A percentile compares a stretch with the other conserved stretches of the same genome.
phyloP scores from a whole-genome alignment of 1,140 invertebrate genomes.

The Colletes gigas region DNA sequence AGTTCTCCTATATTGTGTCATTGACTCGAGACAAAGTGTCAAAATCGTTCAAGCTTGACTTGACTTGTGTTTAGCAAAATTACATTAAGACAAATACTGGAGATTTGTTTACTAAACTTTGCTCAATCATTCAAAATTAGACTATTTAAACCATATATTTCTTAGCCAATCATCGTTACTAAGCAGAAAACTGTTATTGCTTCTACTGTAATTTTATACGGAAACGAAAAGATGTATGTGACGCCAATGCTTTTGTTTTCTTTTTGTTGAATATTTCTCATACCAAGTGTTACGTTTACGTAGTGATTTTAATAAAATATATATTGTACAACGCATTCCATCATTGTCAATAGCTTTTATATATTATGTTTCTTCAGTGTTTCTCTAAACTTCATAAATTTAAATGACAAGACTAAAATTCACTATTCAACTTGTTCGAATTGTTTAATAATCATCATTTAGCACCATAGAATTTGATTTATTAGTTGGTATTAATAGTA shows the following conservation, averaged over 20 bases:
- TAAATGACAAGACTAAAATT: background rate
- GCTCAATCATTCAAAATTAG: background rate
- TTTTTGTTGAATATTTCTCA: constrained; percentile 24
- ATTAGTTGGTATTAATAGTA: constrained; percentile 10
- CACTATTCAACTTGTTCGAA: background rate
- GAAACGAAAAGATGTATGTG: constrained; percentile 54
- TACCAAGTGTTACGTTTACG: constrained; percentile 14
- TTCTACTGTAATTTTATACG: background rate
- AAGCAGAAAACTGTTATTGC: constrained; percentile 4
- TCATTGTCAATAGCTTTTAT: background rate
- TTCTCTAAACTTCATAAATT: constrained; percentile 11
- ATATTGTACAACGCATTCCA: background rate
- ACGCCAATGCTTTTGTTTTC: constrained; percentile 54
- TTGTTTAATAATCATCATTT: background rate
- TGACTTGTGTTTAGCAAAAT: constrained; percentile 3
- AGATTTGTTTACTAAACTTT: constrained; percentile 5
- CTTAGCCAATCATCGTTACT: constrained; percentile 2
- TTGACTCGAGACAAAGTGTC: constrained; percentile 65
- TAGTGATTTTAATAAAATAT: constrained; percentile 13
- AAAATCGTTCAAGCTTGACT: constrained; percentile 48
- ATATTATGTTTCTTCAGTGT: background rate
- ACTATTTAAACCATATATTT: background rate
- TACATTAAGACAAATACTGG: background rate
- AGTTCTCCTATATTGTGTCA: constrained; percentile 58
- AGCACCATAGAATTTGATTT: background rate